A percentile compares a stretch with the other conserved stretches of the same genome.
These are phyloP conservation scores for Prinia subflava DNA, from an alignment of 2,113 vertebrate species.

Conservation along the genomic window DNA sequence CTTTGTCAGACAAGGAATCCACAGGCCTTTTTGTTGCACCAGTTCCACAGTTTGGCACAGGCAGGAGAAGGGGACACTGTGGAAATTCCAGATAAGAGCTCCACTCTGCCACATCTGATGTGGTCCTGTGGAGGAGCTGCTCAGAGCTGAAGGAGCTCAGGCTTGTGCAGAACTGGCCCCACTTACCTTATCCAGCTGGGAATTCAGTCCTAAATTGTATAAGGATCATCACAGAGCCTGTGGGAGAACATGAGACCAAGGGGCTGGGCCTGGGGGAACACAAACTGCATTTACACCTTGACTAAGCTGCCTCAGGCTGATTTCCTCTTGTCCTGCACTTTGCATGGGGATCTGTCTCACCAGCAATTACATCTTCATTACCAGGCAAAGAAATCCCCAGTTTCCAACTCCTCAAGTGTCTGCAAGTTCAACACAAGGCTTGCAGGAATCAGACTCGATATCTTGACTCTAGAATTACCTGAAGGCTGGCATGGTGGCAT, in stretches of 20 bases:
- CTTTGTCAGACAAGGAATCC: not conserved
- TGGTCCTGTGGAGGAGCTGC: not conserved
- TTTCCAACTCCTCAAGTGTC: not conserved
- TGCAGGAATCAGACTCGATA: not conserved
- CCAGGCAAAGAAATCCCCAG: not conserved
- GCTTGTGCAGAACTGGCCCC: not conserved
- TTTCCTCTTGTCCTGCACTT: not conserved
- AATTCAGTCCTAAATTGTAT: not conserved
- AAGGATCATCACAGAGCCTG: not conserved
- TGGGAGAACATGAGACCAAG: not conserved
- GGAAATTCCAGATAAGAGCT: not conserved
- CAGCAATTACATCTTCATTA: not conserved
- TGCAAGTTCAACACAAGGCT: not conserved
- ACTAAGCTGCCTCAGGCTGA: not conserved
- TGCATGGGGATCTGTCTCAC: not conserved
- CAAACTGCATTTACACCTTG: not conserved
- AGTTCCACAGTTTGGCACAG: not conserved
- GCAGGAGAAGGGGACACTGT: too few species aligned
- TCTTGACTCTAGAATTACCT: not conserved
- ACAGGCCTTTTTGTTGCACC: not conserved
- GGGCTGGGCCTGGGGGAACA: not conserved
- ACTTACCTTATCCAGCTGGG: not conserved
- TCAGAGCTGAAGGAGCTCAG: not conserved
- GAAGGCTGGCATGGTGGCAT: not conserved
- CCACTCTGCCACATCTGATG: fast-evolving